phyloP scores from a whole-genome alignment of 2,113 vertebrate species.

The Trogon surrucura region DNA sequence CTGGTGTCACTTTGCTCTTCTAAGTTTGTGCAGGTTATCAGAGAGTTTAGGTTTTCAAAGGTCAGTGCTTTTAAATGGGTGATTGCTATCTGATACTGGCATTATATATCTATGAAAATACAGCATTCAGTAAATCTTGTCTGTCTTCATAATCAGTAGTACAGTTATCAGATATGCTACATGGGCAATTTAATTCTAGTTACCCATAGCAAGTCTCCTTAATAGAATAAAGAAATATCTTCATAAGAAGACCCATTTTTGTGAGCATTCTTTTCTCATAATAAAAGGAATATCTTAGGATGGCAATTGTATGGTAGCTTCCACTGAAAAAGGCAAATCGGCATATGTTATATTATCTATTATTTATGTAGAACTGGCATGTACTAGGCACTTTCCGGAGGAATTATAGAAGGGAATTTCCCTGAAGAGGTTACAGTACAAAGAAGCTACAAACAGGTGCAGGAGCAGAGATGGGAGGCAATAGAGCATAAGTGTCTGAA shows the following conservation, averaged over 20 bases:
- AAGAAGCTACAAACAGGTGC: neutral
- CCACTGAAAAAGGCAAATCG: neutral
- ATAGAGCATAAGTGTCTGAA: neutral
- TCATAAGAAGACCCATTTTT: neutral
- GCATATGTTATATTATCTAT: neutral
- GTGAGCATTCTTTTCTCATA: neutral
- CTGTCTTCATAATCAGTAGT: neutral
- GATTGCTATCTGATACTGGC: neutral
- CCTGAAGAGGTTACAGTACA: neutral
- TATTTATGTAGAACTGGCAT: neutral
- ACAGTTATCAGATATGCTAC: neutral
- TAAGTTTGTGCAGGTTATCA: neutral
- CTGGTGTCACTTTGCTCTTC: neutral
- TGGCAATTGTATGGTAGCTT: neutral
- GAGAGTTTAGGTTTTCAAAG: neutral
- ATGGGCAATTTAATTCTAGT: neutral
- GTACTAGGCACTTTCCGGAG: neutral
- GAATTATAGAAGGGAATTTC: neutral
- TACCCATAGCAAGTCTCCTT: neutral
- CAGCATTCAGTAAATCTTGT: neutral
- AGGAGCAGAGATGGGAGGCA: neutral
- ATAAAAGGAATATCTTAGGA: neutral
- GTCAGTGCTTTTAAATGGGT: neutral
- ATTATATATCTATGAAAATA: neutral
- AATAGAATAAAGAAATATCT: neutral